A percentile compares a stretch with the other conserved stretches of the same genome.
Conservation (phyloP, 2,888 invertebrate genomes). For the Xiphydria camelus region DNA sequence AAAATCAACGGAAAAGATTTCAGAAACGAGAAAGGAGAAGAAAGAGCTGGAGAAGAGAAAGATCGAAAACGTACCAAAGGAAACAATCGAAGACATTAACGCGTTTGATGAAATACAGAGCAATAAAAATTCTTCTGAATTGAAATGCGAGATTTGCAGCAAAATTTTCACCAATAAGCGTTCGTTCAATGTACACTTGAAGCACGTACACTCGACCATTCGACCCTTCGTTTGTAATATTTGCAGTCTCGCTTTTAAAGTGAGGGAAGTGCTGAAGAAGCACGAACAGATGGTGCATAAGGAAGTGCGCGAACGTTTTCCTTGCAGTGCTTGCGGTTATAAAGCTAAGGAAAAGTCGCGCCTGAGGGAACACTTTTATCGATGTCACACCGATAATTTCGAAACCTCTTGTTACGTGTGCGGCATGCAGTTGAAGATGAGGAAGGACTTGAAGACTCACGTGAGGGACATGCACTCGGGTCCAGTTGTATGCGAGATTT, state of each 20-base stretch:
- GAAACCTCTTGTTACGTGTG: constrained; percentile 34
- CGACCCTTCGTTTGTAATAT: constrained; percentile 9
- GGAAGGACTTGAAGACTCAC: constrained; percentile 32
- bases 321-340: constrained; percentile 16
- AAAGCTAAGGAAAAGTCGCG: constrained; percentile 11
- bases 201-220: constrained; percentile 11
- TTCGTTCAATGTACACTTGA: neutral
- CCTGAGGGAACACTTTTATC: constrained; percentile 6
- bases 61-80: too few relatives aligned
- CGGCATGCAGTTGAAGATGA: constrained; percentile 31
- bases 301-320: constrained; percentile 10
- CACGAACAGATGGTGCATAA: constrained; percentile 20
- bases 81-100: too few relatives aligned
- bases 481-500: constrained; percentile 42
- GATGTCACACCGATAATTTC: neutral
- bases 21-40: too few relatives aligned
- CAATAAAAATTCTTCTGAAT: too few relatives aligned
- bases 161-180: neutral
- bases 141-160: constrained; percentile 10
- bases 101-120: too few relatives aligned
- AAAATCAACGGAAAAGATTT: too few relatives aligned
- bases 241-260: constrained; percentile 23
- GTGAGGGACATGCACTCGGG: constrained; percentile 27
- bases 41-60: too few relatives aligned
- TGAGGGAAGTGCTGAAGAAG: constrained; percentile 21